Conservation (phyloP, 1,140 invertebrate species). For the Tribolium castaneum region DNA sequence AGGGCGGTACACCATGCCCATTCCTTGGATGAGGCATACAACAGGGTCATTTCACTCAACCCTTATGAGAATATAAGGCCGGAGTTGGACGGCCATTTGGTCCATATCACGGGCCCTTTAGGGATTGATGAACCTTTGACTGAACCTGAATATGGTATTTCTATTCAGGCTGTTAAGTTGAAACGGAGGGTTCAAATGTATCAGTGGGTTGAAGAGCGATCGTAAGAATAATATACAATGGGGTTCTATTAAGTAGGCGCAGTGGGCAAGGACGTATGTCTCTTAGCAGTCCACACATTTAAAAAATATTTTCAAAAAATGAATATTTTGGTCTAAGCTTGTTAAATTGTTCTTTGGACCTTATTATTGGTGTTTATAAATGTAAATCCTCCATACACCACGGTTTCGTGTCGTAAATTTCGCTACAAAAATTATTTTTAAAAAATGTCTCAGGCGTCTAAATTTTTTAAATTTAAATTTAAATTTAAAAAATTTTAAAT, state of each 20-base stretch:
- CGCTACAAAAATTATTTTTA: too few species aligned
- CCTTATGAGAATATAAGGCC: slow-evolving; percentile 68
- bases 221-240: slow-evolving; percentile 58
- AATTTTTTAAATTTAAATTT: too few species aligned
- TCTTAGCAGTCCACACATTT: too few species aligned
- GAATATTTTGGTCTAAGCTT: too few species aligned
- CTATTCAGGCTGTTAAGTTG: slow-evolving; percentile 65
- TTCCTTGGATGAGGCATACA: slow-evolving; percentile 78
- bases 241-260: not conserved
- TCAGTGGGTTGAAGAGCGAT: slow-evolving; percentile 88
- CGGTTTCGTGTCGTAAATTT: too few species aligned
- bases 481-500: too few species aligned
- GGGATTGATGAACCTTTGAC: slow-evolving; percentile 81
- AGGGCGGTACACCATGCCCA: slow-evolving; percentile 76
- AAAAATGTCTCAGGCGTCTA: too few species aligned
- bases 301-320: too few species aligned
- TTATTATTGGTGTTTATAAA: too few species aligned
- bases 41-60: slow-evolving; percentile 69
- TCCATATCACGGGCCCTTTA: slow-evolving; percentile 81
- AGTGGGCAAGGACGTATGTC: too few species aligned
- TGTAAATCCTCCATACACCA: too few species aligned
- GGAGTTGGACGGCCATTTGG: slow-evolving; percentile 78
- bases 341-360: too few species aligned
- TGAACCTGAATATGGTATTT: slow-evolving; percentile 71
- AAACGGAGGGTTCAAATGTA: slow-evolving; percentile 79